Conservation (phyloP, 2,888 invertebrate species). For the Pachymerium ferrugineum region DNA sequence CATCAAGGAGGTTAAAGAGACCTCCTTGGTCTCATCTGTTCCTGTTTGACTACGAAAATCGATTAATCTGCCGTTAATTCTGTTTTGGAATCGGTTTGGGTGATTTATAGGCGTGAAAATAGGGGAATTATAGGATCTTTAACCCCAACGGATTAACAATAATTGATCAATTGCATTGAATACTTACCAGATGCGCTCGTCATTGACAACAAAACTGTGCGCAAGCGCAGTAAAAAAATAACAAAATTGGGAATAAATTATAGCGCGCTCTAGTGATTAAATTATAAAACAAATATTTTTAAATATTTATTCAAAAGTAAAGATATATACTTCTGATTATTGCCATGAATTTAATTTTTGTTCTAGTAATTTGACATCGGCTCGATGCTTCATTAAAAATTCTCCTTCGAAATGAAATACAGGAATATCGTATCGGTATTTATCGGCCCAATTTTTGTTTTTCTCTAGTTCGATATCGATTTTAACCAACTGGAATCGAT, state of each 20-base stretch:
- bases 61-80: background rate
- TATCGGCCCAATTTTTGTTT: constrained; percentile 64
- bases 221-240: too few species aligned
- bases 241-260: too few species aligned
- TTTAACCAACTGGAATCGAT: constrained; percentile 62
- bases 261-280: too few species aligned
- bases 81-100: background rate
- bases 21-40: background rate
- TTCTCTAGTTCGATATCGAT: constrained; percentile 69
- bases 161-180: background rate
- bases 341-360: constrained; percentile 11
- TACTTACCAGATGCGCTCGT: background rate
- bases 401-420: constrained; percentile 77
- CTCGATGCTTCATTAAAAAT: constrained; percentile 57
- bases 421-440: constrained; percentile 79
- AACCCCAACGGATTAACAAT: background rate
- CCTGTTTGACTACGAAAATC: background rate
- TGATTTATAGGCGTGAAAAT: background rate
- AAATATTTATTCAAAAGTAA: too few species aligned
- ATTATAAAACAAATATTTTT: too few species aligned
- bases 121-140: background rate
- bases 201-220: background rate
- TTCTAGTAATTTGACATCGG: constrained; percentile 39
- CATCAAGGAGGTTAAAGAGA: too few species aligned
- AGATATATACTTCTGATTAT: too few species aligned